Evolutionary conservation across 2,113 vertebrate species (phyloP).

Genomic region (Talpa occidentalis): DNA sequence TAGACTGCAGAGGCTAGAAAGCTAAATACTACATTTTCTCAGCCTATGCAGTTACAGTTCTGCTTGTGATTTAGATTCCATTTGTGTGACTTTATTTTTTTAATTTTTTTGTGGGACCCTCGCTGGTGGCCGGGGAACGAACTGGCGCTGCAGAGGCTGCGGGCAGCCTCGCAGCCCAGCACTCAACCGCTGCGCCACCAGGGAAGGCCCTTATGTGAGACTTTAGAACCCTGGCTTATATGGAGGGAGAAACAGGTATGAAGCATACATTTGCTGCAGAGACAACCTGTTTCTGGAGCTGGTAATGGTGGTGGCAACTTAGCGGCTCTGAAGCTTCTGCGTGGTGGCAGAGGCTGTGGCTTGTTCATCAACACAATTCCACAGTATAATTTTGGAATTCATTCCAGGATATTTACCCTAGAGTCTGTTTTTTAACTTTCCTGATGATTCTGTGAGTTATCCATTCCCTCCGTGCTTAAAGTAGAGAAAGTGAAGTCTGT

Average conservation of each 20-base stretch:
- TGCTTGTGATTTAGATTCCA: not conserved
- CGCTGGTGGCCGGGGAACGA: too few relatives aligned
- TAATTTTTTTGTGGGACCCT: too few relatives aligned
- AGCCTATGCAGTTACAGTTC: not conserved
- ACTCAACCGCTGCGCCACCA: too few relatives aligned
- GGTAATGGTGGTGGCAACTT: not conserved
- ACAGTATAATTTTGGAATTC: not conserved
- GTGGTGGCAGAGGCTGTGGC: not conserved
- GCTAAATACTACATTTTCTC: not conserved
- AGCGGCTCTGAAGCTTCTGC: not conserved
- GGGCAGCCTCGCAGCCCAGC: too few relatives aligned
- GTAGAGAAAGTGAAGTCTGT: not conserved
- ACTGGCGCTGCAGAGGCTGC: too few relatives aligned
- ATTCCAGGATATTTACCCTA: not conserved
- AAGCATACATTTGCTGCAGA: not conserved
- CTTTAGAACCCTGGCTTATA: not conserved
- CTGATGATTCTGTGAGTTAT: not conserved
- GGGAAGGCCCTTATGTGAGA: too few relatives aligned
- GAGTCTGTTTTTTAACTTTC: constrained; percentile 29
- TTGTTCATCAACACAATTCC: not conserved
- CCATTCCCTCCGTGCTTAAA: not conserved
- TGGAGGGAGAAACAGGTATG: not conserved
- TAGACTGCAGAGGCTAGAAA: not conserved
- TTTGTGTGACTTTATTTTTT: too few relatives aligned
- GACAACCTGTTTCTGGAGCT: not conserved